A percentile compares a stretch with the other conserved stretches of the same genome.
These are phyloP conservation scores for Harpegnathos saltator DNA, from an alignment of 1,140 invertebrate genomes.

Conservation along the genomic window DNA sequence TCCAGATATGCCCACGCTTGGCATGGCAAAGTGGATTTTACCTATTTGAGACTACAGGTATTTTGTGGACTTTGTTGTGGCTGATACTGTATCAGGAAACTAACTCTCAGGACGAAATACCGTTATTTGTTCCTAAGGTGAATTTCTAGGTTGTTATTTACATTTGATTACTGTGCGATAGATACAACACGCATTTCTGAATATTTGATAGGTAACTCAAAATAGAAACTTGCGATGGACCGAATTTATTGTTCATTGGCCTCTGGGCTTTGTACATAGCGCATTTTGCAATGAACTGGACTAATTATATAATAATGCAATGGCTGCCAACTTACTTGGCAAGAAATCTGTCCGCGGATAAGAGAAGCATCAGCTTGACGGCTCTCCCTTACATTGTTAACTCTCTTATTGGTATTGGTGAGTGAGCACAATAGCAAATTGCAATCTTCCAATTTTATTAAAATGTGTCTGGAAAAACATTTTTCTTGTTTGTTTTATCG, in stretches of 20 bases:
- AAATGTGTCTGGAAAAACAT: constrained; percentile 24
- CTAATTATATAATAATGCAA: constrained; percentile 94
- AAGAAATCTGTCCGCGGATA: constrained; percentile 89
- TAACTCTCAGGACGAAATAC: constrained; percentile 88
- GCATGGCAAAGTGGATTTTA: constrained; percentile 91
- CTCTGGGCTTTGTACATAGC: constrained; percentile 93
- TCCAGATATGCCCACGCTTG: constrained; percentile 88
- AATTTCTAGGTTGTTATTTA: constrained; percentile 32
- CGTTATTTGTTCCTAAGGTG: constrained; percentile 89
- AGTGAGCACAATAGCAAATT: constrained; percentile 71
- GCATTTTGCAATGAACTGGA: constrained; percentile 95
- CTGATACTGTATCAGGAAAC: constrained; percentile 88
- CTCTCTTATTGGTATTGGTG: constrained; percentile 91
- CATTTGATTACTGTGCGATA: background rate
- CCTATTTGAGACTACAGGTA: constrained; percentile 90
- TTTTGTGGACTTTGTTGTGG: constrained; percentile 91
- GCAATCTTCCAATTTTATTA: background rate
- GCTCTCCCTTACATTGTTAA: constrained; percentile 93
- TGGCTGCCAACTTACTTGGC: constrained; percentile 93
- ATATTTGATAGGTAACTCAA: constrained; percentile 84
- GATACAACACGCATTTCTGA: background rate
- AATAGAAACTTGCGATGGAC: constrained; percentile 88
- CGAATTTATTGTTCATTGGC: constrained; percentile 90
- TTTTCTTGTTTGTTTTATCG: constrained; percentile 61
- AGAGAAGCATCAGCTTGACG: constrained; percentile 91